phyloP scores from a whole-genome alignment of 2,797 vertebrate genomes.

The Thamnophis elegans region DNA sequence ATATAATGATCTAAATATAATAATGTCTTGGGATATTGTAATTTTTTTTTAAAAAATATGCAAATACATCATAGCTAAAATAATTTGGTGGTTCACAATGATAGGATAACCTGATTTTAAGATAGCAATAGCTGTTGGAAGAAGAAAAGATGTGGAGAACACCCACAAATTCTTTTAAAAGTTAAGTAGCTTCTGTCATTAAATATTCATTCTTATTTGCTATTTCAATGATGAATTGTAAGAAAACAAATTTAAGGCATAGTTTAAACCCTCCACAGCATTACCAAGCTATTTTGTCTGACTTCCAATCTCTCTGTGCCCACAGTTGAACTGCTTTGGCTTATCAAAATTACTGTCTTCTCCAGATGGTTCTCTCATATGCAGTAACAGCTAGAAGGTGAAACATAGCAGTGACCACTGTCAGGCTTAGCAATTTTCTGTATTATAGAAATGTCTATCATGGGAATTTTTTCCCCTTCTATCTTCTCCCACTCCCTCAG shows the following conservation, averaged over 20 bases:
- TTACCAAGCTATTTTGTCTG: background rate
- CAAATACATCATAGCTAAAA: background rate
- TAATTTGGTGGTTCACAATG: background rate
- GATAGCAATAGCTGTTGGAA: no score
- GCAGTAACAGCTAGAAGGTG: background rate
- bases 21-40: background rate
- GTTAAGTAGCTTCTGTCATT: background rate
- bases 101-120: background rate
- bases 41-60: background rate
- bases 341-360: conserved; percentile 10
- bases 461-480: background rate
- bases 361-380: background rate
- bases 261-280: background rate
- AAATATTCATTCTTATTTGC: background rate
- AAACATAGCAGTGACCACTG: conserved; percentile 14
- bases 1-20: background rate
- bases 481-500: background rate
- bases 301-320: background rate
- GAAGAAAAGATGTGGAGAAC: background rate
- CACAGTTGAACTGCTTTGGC: background rate
- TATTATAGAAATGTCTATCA: conserved; percentile 25
- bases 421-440: conserved; percentile 23
- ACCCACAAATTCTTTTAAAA: background rate
- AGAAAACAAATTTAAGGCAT: background rate
- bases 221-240: background rate